These are phyloP conservation scores for Sarcophaga bullata DNA, from an alignment of 1,140 invertebrate species.

Conservation along the genomic window DNA sequence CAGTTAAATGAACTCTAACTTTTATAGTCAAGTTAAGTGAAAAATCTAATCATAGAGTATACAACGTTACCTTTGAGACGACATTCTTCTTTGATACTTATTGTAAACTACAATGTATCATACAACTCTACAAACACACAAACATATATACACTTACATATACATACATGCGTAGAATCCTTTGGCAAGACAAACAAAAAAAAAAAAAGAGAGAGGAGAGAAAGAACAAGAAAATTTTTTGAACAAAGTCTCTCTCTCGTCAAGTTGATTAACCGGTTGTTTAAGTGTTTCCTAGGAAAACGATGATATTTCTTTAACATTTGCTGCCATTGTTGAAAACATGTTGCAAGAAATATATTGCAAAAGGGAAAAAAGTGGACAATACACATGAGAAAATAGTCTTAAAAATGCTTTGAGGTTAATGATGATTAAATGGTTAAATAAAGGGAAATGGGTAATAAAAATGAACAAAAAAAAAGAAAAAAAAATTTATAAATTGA, in stretches of 20 bases:
- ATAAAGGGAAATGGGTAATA: background rate
- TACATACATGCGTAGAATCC: no score
- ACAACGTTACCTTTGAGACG: background rate
- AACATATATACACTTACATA: background rate
- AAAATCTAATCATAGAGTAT: conserved; percentile 33
- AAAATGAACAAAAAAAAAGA: background rate
- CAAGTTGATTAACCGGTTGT: no score
- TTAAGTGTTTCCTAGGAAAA: no score
- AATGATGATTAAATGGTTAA: conserved; percentile 17
- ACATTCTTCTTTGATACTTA: background rate
- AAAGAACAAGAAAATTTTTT: no score
- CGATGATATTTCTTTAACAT: no score
- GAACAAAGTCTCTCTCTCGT: no score
- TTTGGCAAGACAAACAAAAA: no score
- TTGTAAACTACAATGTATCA: background rate
- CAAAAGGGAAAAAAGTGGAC: background rate
- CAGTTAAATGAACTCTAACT: background rate
- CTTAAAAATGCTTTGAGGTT: background rate
- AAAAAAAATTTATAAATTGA: no score
- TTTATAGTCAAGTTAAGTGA: conserved; percentile 25
- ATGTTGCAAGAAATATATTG: background rate
- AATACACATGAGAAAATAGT: background rate
- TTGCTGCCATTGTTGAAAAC: background rate
- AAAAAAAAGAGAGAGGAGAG: no score
- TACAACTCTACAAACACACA: background rate